Evolutionary conservation across 2,888 invertebrate species (phyloP).

Genomic region (Bibio marci): DNA sequence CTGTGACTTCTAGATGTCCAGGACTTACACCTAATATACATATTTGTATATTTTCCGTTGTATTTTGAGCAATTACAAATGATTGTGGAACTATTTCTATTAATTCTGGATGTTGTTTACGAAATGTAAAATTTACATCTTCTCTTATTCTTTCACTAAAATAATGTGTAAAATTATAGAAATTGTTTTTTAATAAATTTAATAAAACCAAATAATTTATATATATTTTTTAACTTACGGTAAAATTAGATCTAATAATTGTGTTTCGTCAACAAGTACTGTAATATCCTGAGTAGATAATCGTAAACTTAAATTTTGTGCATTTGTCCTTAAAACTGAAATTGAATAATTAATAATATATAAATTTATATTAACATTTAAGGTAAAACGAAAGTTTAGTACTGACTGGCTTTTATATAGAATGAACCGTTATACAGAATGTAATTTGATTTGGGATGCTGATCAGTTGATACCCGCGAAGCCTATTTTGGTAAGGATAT

Average conservation of each 20-base stretch:
- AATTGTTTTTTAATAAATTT: slow-evolving; percentile 7
- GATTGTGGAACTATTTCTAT: slow-evolving; percentile 32
- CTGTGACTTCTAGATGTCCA: slow-evolving; percentile 47
- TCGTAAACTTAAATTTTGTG: too few relatives aligned
- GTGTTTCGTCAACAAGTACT: not conserved
- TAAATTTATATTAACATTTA: too few relatives aligned
- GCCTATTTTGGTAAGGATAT: too few relatives aligned
- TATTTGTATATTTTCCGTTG: slow-evolving; percentile 29
- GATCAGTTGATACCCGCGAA: too few relatives aligned
- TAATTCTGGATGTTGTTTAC: slow-evolving; percentile 34
- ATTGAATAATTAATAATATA: too few relatives aligned
- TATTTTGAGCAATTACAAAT: slow-evolving; percentile 27
- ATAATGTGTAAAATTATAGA: slow-evolving; percentile 11
- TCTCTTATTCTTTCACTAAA: slow-evolving; percentile 32
- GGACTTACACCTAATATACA: slow-evolving; percentile 42
- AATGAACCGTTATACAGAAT: too few relatives aligned
- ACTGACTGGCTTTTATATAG: too few relatives aligned
- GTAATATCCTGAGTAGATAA: not conserved
- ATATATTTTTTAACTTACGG: slow-evolving; percentile 6
- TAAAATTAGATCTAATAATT: slow-evolving; percentile 4
- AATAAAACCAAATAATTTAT: not conserved
- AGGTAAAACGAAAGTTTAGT: too few relatives aligned
- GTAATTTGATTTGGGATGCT: too few relatives aligned
- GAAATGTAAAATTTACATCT: slow-evolving; percentile 33
- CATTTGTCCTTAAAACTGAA: too few relatives aligned